phyloP scores from a whole-genome alignment of 1,140 invertebrate species.

The Galendromus occidentalis region DNA sequence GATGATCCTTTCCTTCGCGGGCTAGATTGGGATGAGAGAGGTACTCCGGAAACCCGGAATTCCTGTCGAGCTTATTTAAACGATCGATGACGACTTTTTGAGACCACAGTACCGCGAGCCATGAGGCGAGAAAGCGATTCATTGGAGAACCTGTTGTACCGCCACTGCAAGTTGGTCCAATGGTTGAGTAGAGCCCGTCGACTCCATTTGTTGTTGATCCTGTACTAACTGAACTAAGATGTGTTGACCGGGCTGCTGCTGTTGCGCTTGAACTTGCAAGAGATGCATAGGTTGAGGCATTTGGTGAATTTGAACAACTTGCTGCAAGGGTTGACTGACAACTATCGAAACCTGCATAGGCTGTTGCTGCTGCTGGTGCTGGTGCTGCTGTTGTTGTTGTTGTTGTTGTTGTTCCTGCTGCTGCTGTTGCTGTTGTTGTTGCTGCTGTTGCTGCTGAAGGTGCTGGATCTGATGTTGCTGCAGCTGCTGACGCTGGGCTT shows the following conservation, averaged over 20 bases:
- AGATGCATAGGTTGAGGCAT: conserved; percentile 12
- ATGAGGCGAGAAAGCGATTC: background rate
- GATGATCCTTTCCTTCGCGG: too few species aligned
- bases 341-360: conserved; percentile 2
- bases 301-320: conserved; percentile 14
- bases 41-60: too few species aligned
- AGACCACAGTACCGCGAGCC: too few species aligned
- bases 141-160: background rate
- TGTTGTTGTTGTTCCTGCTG: background rate
- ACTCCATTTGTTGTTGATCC: background rate
- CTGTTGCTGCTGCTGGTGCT: conserved; percentile 1
- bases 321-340: conserved; percentile 7
- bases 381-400: conserved; percentile 2
- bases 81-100: too few species aligned
- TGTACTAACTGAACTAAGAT: background rate
- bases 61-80: too few species aligned
- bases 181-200: background rate
- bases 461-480: background rate
- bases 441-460: background rate
- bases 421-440: conserved; percentile 4
- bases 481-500: background rate
- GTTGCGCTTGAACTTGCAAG: conserved; percentile 4
- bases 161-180: background rate
- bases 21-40: too few species aligned
- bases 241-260: conserved; percentile 14